phyloP scores from a whole-genome alignment of 2,113 vertebrate genomes.

The Campylomormyrus numenius region DNA sequence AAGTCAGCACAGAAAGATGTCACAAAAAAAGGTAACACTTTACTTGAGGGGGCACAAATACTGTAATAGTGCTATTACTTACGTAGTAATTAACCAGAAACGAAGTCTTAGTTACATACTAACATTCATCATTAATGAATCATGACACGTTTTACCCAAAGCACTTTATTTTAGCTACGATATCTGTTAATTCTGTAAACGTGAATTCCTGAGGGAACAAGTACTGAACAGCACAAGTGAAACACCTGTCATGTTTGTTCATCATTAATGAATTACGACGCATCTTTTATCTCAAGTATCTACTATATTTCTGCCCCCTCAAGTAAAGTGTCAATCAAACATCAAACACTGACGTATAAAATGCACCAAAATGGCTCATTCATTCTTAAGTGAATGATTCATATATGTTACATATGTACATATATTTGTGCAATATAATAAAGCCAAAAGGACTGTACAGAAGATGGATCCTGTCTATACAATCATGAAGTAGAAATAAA shows the following conservation, averaged over 20 bases:
- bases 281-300: no score
- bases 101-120: no score
- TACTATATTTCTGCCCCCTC: neutral
- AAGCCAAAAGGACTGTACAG: neutral
- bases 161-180: neutral
- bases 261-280: neutral
- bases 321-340: neutral
- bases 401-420: neutral
- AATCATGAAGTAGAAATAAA: neutral
- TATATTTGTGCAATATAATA: neutral
- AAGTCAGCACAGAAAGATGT: neutral
- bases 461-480: neutral
- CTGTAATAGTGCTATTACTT: neutral
- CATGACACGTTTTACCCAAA: neutral
- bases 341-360: neutral
- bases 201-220: neutral
- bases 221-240: neutral
- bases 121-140: neutral
- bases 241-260: neutral
- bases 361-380: neutral
- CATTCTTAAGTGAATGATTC: neutral
- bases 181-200: neutral
- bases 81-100: neutral
- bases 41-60: neutral
- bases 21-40: neutral